phyloP scores from a whole-genome alignment of 2,888 invertebrate genomes.

The Chydorus sphaericus region DNA sequence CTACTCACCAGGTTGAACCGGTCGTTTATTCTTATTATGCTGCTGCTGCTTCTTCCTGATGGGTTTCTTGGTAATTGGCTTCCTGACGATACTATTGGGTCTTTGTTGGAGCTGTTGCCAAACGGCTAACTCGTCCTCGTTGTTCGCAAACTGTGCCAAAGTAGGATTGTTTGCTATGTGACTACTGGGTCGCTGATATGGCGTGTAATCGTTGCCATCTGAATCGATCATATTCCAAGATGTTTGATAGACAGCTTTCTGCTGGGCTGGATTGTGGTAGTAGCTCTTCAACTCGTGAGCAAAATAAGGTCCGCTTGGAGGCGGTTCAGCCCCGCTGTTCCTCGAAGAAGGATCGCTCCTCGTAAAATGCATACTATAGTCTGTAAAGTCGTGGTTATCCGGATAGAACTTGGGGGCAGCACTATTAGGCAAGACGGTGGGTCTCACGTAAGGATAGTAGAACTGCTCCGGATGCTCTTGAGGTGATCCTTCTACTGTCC shows the following conservation, averaged over 20 bases:
- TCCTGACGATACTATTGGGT: no score
- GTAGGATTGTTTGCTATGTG: no score
- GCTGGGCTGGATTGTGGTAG: neutral
- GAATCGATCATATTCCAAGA: conserved; percentile 2
- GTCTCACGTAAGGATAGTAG: no score
- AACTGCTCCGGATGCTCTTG: no score
- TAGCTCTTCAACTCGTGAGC: neutral
- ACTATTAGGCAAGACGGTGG: no score
- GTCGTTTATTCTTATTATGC: conserved; percentile 3
- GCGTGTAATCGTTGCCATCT: neutral
- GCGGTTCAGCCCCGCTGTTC: neutral
- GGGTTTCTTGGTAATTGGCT: neutral
- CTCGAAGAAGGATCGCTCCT: neutral
- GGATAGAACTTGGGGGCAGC: neutral
- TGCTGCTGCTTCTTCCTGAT: no score
- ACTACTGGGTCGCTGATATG: neutral
- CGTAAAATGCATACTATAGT: conserved; percentile 2
- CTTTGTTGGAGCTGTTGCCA: neutral
- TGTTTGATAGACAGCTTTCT: neutral
- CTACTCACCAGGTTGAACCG: neutral
- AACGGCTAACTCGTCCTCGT: neutral
- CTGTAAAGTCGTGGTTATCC: neutral
- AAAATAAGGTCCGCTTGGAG: conserved; percentile 7
- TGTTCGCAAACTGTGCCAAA: neutral
- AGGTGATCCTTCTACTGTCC: no score